Evolutionary conservation across 2,797 vertebrate species (phyloP).

Genomic region (Sebastolobus altivelis): DNA sequence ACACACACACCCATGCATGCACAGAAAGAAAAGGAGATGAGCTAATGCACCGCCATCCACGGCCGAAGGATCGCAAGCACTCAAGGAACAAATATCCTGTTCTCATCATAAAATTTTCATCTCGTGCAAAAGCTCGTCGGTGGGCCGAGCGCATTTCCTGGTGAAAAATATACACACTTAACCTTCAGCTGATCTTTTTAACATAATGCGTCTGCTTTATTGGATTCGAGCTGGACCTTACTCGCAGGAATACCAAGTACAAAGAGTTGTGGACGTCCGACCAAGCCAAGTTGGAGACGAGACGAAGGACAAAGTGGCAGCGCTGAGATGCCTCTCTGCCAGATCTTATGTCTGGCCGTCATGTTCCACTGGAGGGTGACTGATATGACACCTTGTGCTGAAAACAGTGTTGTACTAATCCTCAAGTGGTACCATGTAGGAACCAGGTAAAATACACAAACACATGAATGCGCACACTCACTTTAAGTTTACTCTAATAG

Average conservation of each 20-base stretch:
- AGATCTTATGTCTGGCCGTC: slow-evolving; percentile 23
- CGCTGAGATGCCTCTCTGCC: not conserved
- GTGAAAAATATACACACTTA: slow-evolving; percentile 66
- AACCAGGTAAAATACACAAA: not conserved
- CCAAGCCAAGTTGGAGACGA: slow-evolving; percentile 13
- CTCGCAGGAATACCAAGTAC: slow-evolving; percentile 59
- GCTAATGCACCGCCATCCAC: slow-evolving; percentile 64
- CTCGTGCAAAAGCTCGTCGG: slow-evolving; percentile 37
- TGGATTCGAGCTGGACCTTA: slow-evolving; percentile 47
- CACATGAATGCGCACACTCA: not conserved
- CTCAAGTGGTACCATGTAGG: not conserved
- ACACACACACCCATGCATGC: not conserved
- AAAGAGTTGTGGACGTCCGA: slow-evolving; percentile 20
- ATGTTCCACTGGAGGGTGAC: slow-evolving; percentile 25
- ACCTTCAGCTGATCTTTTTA: slow-evolving; percentile 75
- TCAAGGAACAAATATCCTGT: slow-evolving; percentile 75
- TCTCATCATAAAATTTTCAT: slow-evolving; percentile 79
- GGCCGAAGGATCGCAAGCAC: slow-evolving; percentile 57
- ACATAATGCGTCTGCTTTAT: slow-evolving; percentile 66
- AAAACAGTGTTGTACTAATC: slow-evolving; percentile 17
- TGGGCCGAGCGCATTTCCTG: slow-evolving; percentile 47
- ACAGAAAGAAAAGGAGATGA: slow-evolving; percentile 22
- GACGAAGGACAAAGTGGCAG: slow-evolving; percentile 39
- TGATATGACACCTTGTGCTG: slow-evolving; percentile 8
- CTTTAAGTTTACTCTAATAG: not conserved